Conservation (phyloP, 2,113 vertebrate species). For the Furnarius figulus region DNA sequence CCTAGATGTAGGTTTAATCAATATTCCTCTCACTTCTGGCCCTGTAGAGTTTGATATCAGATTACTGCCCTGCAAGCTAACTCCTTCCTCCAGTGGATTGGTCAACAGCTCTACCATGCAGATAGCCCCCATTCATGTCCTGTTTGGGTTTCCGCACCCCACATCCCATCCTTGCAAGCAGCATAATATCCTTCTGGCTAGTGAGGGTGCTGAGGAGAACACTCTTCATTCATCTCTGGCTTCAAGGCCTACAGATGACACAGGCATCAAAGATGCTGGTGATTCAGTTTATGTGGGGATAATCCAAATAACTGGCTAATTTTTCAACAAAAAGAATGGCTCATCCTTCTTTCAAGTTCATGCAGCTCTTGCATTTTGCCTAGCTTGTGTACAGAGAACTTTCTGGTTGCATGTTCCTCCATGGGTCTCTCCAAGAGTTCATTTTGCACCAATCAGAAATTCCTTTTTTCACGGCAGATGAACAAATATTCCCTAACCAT, state of each 20-base stretch:
- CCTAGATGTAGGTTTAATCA: background rate
- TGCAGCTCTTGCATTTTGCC: background rate
- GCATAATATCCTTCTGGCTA: background rate
- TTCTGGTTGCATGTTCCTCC: background rate
- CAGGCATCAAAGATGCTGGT: background rate
- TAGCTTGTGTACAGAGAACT: background rate
- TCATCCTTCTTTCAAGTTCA: background rate
- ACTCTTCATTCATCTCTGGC: background rate
- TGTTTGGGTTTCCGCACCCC: background rate
- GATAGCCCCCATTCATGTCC: background rate
- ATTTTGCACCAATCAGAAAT: background rate
- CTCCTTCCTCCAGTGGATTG: background rate
- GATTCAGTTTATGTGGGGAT: accelerated
- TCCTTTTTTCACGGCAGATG: background rate
- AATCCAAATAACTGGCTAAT: background rate
- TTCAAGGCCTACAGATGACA: background rate
- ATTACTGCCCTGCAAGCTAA: background rate
- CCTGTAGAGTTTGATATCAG: background rate
- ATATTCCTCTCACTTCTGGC: background rate
- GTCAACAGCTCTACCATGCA: background rate
- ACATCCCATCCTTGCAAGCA: background rate
- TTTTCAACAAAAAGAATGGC: background rate
- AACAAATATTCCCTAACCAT: background rate
- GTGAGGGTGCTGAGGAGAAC: background rate
- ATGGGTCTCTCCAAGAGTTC: background rate